Evolutionary conservation across 2,113 vertebrate species (phyloP).

Genomic region (Garra rufa): DNA sequence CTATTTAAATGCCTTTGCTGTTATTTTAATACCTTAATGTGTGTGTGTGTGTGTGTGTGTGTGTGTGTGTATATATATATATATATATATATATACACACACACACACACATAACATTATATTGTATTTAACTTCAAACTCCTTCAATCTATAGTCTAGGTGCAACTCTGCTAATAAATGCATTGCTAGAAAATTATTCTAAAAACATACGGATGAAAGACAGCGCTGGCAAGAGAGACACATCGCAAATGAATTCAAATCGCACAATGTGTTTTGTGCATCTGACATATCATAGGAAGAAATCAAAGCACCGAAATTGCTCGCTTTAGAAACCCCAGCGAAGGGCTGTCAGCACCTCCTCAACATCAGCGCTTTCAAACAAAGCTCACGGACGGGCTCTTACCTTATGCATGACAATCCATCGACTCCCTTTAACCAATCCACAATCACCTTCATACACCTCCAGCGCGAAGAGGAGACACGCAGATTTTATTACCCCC

Average conservation of each 20-base stretch:
- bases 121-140: not conserved
- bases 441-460: slow-evolving; percentile 48
- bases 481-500: slow-evolving; percentile 41
- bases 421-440: slow-evolving; percentile 52
- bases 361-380: slow-evolving; percentile 73
- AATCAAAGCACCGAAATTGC: slow-evolving; percentile 53
- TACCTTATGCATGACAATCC: slow-evolving; percentile 76
- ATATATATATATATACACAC: too few species aligned
- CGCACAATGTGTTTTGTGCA: slow-evolving; percentile 18
- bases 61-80: too few species aligned
- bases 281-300: slow-evolving; percentile 49
- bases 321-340: slow-evolving; percentile 35
- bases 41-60: too few species aligned
- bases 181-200: not conserved
- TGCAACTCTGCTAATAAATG: not conserved
- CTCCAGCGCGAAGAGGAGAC: slow-evolving; percentile 42
- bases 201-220: slow-evolving; percentile 22
- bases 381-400: slow-evolving; percentile 72
- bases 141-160: not conserved
- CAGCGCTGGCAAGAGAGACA: slow-evolving; percentile 14
- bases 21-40: not conserved
- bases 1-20: not conserved
- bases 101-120: too few species aligned
- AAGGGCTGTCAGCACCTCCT: slow-evolving; percentile 58
- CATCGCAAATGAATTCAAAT: slow-evolving; percentile 46